Evolutionary conservation across 2,888 invertebrate species (phyloP).

Genomic region (Agrochola lota): DNA sequence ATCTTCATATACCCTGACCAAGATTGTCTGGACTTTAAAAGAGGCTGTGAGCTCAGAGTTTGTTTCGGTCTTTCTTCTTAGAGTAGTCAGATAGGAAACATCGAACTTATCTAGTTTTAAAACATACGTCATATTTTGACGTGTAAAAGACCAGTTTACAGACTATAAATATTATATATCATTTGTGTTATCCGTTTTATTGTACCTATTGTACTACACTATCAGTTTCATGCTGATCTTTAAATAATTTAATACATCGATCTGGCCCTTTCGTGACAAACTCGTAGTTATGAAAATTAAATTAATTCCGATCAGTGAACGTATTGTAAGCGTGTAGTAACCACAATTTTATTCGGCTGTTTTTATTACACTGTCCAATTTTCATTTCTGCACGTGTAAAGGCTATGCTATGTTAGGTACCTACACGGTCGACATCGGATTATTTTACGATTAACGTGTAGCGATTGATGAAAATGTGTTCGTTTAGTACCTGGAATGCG

Average conservation of each 20-base stretch:
- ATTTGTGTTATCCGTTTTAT: not conserved
- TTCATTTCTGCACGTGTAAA: constrained; percentile 22
- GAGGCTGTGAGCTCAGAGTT: no score
- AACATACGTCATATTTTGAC: not conserved
- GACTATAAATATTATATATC: not conserved
- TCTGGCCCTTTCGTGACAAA: not conserved
- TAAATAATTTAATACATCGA: constrained; percentile 22
- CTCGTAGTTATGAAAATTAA: constrained; percentile 1
- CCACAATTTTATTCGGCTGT: constrained; percentile 1
- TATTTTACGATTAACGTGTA: not conserved
- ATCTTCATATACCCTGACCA: not conserved
- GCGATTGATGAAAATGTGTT: not conserved
- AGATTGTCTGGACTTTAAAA: not conserved
- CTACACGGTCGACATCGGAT: not conserved
- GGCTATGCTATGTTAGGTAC: not conserved
- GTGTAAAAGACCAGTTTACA: not conserved
- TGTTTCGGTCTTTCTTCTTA: not conserved
- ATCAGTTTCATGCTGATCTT: not conserved
- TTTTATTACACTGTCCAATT: constrained; percentile 11
- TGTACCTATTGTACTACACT: not conserved
- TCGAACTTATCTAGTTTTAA: not conserved
- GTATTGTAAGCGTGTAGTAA: not conserved
- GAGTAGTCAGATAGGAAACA: not conserved
- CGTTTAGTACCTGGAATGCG: not conserved
- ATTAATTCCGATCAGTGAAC: constrained; percentile 13